Evolutionary conservation across 2,888 invertebrate genomes (phyloP).

Genomic region (Ramazzottius varieornatus): DNA sequence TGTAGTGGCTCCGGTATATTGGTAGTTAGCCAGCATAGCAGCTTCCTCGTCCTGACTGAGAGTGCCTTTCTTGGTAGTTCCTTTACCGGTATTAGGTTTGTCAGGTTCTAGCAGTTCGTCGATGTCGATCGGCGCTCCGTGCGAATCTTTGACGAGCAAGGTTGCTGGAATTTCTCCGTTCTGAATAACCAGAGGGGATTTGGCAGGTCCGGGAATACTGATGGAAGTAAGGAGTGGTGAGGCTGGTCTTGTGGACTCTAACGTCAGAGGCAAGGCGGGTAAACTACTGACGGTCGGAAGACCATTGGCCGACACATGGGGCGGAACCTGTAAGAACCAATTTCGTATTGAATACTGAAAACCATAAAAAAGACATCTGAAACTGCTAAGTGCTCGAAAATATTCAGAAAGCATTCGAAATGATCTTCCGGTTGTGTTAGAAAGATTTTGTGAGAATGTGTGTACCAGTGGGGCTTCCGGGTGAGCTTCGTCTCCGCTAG

Average conservation of each 20-base stretch:
- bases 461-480: constrained; percentile 13
- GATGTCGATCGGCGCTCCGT: background rate
- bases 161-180: no score
- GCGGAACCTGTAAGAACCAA: constrained; percentile 16
- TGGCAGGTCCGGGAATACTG: background rate
- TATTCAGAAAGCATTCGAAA: no score
- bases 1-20: constrained; percentile 87
- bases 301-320: background rate
- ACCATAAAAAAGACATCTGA: no score
- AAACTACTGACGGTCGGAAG: background rate
- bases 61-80: constrained; percentile 14
- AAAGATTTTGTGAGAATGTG: no score
- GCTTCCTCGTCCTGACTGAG: constrained; percentile 28
- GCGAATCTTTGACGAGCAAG: no score
- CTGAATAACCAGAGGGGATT: no score
- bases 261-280: background rate
- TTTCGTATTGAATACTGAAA: no score
- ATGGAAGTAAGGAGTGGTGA: background rate
- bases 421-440: no score
- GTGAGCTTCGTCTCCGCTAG: constrained; percentile 16
- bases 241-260: background rate
- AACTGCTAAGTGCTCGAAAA: no score
- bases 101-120: background rate
- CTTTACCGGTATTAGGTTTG: background rate
- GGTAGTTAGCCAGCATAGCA: constrained; percentile 29